These are phyloP conservation scores for Macropodus opercularis DNA, from an alignment of 2,797 vertebrate species.

Conservation along the genomic window DNA sequence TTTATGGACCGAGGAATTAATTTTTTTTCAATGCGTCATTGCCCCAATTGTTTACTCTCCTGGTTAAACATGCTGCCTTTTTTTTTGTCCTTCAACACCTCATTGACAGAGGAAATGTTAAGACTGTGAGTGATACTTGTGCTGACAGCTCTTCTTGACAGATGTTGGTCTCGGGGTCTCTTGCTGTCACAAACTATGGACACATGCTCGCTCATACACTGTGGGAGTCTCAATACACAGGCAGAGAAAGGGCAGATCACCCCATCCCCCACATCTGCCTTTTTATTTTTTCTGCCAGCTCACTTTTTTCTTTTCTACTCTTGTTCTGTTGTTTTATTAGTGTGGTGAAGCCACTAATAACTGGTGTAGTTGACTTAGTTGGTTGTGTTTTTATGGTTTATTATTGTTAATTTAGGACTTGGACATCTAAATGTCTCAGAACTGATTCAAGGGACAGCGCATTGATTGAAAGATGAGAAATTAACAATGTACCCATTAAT, in stretches of 20 bases:
- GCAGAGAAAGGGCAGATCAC: conserved; percentile 57
- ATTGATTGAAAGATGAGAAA: not conserved
- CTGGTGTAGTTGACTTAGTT: conserved; percentile 21
- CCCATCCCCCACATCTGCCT: conserved; percentile 63
- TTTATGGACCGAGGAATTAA: too few species aligned
- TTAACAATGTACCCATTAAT: too few species aligned
- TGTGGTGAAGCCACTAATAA: conserved; percentile 10
- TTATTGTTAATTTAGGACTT: conserved; percentile 7
- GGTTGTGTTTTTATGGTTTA: conserved; percentile 17
- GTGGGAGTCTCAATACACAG: conserved; percentile 49
- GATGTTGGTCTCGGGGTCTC: conserved; percentile 49
- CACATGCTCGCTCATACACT: conserved; percentile 45
- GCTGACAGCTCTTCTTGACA: conserved; percentile 69
- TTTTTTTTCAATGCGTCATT: too few species aligned
- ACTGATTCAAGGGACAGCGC: not conserved
- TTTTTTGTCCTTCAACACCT: conserved; percentile 14
- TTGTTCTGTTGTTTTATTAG: conserved; percentile 35
- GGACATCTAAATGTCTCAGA: not conserved
- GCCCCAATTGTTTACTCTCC: not conserved
- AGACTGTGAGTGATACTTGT: conserved; percentile 56
- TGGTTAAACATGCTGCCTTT: conserved; percentile 26
- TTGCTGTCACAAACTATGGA: conserved; percentile 30
- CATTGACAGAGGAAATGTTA: conserved; percentile 49
- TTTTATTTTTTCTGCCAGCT: conserved; percentile 54
- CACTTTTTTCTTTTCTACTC: conserved; percentile 27